These are phyloP conservation scores for Struthio camelus DNA, from an alignment of 2,113 vertebrate genomes.

Conservation along the genomic window DNA sequence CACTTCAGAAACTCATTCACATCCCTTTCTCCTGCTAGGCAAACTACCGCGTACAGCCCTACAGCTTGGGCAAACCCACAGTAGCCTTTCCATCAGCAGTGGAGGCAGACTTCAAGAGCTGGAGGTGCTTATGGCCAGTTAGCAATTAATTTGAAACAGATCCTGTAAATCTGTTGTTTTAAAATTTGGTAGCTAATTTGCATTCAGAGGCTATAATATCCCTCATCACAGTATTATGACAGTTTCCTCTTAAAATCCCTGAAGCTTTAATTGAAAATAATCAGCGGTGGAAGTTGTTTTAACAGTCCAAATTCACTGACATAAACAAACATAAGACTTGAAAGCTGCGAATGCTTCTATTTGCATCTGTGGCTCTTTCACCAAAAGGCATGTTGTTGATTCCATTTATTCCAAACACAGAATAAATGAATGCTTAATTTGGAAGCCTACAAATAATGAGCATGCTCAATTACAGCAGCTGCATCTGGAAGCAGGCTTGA, in stretches of 20 bases:
- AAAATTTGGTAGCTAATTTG: slow-evolving; percentile 36
- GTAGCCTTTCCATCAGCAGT: neutral
- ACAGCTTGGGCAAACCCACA: neutral
- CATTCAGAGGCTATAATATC: slow-evolving; percentile 46
- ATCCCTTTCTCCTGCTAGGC: neutral
- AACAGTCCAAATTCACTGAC: slow-evolving; percentile 50
- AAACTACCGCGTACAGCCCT: neutral
- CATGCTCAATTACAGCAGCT: slow-evolving; percentile 52
- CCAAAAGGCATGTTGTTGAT: slow-evolving; percentile 70
- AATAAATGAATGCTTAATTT: slow-evolving; percentile 76
- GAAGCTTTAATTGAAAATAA: slow-evolving; percentile 65
- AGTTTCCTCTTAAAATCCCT: slow-evolving; percentile 56
- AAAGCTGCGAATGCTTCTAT: slow-evolving; percentile 50
- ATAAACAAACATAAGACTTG: slow-evolving; percentile 67
- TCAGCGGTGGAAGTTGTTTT: slow-evolving; percentile 43
- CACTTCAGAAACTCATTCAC: neutral
- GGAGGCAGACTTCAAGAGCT: neutral
- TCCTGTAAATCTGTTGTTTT: slow-evolving; percentile 17
- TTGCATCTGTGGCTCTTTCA: slow-evolving; percentile 68
- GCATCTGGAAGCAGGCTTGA: slow-evolving; percentile 53
- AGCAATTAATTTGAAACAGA: slow-evolving; percentile 50
- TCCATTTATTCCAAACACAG: slow-evolving; percentile 72
- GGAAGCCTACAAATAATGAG: slow-evolving; percentile 67
- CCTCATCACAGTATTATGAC: slow-evolving; percentile 62
- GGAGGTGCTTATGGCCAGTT: slow-evolving; percentile 41